These are phyloP conservation scores for Cotesia chilonis DNA, from an alignment of 1,140 invertebrate genomes.

Conservation along the genomic window DNA sequence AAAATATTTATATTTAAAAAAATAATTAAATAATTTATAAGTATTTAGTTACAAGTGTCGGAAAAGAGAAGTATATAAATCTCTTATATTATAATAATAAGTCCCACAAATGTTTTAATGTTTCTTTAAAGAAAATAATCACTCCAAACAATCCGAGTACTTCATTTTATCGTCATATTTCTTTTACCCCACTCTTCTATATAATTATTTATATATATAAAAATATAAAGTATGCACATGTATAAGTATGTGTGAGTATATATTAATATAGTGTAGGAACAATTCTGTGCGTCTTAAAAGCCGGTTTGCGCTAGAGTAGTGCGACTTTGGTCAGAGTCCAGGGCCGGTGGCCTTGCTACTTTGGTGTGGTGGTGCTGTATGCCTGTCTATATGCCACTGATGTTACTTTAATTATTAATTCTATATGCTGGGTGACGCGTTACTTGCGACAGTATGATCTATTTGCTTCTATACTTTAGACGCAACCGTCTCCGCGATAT, in stretches of 20 bases:
- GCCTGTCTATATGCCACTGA: not conserved
- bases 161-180: too few relatives aligned
- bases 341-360: conserved; percentile 23
- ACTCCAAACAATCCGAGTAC: too few relatives aligned
- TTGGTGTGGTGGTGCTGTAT: not conserved
- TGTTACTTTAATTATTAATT: conserved; percentile 3
- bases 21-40: too few relatives aligned
- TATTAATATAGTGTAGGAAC: not conserved
- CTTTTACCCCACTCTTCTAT: too few relatives aligned
- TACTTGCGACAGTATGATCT: conserved; percentile 6
- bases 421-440: not conserved
- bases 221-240: not conserved
- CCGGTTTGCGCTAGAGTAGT: conserved; percentile 8
- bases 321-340: conserved; percentile 22
- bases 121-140: too few relatives aligned
- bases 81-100: too few relatives aligned
- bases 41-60: too few relatives aligned
- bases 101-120: too few relatives aligned
- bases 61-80: too few relatives aligned
- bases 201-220: too few relatives aligned
- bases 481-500: not conserved
- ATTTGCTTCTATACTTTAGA: conserved; percentile 6
- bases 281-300: conserved; percentile 15
- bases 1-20: too few relatives aligned
- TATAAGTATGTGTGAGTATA: not conserved